These are phyloP conservation scores for Hoplodrina ambigua DNA, from an alignment of 2,888 invertebrate genomes.

Conservation along the genomic window DNA sequence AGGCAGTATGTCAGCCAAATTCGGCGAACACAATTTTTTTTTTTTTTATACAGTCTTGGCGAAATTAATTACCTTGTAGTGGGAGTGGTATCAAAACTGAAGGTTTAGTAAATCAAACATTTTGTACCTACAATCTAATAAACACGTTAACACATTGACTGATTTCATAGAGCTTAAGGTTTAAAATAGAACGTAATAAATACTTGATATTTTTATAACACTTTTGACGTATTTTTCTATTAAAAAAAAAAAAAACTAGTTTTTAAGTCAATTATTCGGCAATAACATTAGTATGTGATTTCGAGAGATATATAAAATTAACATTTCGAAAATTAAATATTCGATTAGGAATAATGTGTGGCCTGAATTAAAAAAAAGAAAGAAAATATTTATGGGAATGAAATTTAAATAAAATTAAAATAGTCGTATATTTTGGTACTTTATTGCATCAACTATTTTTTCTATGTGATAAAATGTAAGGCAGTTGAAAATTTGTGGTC, in stretches of 20 bases:
- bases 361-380: slow-evolving; percentile 65
- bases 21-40: no score
- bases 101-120: slow-evolving; percentile 1
- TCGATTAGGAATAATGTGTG: slow-evolving; percentile 59
- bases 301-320: slow-evolving; percentile 49
- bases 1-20: no score
- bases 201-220: slow-evolving; percentile 75
- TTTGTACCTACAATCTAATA: slow-evolving; percentile 26
- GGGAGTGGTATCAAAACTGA: slow-evolving; percentile 20
- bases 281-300: slow-evolving; percentile 83
- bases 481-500: slow-evolving; percentile 74
- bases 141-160: slow-evolving; percentile 60
- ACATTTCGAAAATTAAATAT: slow-evolving; percentile 56
- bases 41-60: no score
- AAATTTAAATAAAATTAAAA: slow-evolving; percentile 52
- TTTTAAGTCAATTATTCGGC: slow-evolving; percentile 80
- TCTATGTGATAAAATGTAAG: slow-evolving; percentile 66
- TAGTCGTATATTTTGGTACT: slow-evolving; percentile 68
- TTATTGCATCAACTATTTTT: slow-evolving; percentile 65
- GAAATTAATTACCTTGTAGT: background rate
- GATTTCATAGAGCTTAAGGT: slow-evolving; percentile 76
- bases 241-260: slow-evolving; percentile 56
- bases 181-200: slow-evolving; percentile 39
- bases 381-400: slow-evolving; percentile 60
- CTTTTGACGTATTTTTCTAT: slow-evolving; percentile 64